Conservation (phyloP, 2,888 invertebrate genomes). For the Coremacera marginata region DNA sequence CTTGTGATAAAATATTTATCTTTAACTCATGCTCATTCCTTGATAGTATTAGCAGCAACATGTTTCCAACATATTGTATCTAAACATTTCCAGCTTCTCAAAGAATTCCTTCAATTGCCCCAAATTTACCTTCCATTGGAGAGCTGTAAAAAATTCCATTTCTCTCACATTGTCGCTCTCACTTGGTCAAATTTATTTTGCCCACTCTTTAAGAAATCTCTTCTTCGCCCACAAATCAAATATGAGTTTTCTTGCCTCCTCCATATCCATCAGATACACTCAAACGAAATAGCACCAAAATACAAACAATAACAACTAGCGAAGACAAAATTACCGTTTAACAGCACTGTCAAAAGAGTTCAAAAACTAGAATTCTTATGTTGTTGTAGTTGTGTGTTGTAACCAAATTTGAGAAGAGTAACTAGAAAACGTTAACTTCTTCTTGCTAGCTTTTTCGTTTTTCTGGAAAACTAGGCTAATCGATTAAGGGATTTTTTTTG, state of each 20-base stretch:
- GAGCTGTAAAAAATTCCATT: neutral
- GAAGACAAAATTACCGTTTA: neutral
- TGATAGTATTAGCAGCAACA: neutral
- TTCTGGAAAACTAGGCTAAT: conserved; percentile 54
- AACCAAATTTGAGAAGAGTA: too few species aligned
- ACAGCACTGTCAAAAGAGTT: neutral
- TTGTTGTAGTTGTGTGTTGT: neutral
- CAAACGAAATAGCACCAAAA: neutral
- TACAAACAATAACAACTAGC: neutral
- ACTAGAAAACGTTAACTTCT: too few species aligned
- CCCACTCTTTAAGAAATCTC: conserved; percentile 29
- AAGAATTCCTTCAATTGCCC: too few species aligned
- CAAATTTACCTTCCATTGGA: neutral
- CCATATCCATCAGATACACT: neutral
- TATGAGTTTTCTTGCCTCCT: conserved; percentile 13
- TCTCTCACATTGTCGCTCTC: neutral
- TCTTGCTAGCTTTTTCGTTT: conserved; percentile 26
- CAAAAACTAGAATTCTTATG: neutral
- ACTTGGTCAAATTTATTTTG: neutral
- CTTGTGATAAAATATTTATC: too few species aligned
- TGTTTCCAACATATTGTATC: neutral
- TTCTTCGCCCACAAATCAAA: conserved; percentile 23
- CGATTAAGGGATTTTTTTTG: conserved; percentile 45
- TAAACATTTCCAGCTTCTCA: neutral
- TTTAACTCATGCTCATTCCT: too few species aligned